These are phyloP conservation scores for Hesperophylax magnus DNA, from an alignment of 1,140 invertebrate species.

Conservation along the genomic window DNA sequence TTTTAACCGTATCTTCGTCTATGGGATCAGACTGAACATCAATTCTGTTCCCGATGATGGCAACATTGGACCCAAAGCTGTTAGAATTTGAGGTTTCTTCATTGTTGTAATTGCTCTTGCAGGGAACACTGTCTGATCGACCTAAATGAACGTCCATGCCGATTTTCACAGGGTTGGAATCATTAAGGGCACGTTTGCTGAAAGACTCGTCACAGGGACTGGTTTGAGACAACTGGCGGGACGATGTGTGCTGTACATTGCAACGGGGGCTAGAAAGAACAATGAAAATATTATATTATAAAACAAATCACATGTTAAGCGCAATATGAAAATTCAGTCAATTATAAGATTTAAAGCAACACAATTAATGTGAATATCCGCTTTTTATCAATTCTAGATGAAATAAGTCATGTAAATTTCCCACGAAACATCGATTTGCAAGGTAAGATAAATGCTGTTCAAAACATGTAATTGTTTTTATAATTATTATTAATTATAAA, in stretches of 20 bases:
- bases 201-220: slow-evolving; percentile 48
- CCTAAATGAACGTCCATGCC: slow-evolving; percentile 53
- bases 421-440: too few species aligned
- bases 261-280: slow-evolving; percentile 25
- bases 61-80: slow-evolving; percentile 86
- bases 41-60: slow-evolving; percentile 88
- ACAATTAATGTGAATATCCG: too few species aligned
- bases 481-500: too few species aligned
- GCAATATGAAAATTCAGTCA: too few species aligned
- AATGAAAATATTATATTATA: neutral
- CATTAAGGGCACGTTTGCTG: slow-evolving; percentile 53
- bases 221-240: neutral
- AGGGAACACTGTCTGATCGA: slow-evolving; percentile 44
- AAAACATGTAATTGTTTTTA: too few species aligned
- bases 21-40: slow-evolving; percentile 74
- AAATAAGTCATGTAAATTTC: too few species aligned
- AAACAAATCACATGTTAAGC: too few species aligned
- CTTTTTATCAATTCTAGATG: too few species aligned
- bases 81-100: slow-evolving; percentile 71
- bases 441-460: too few species aligned
- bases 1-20: slow-evolving; percentile 55
- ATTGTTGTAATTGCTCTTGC: slow-evolving; percentile 18
- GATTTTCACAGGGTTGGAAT: slow-evolving; percentile 46
- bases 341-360: too few species aligned
- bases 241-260: slow-evolving; percentile 13